A percentile compares a stretch with the other conserved stretches of the same genome.
Evolutionary conservation across 2,797 vertebrate genomes (phyloP).

Genomic region (Allobates femoralis): DNA sequence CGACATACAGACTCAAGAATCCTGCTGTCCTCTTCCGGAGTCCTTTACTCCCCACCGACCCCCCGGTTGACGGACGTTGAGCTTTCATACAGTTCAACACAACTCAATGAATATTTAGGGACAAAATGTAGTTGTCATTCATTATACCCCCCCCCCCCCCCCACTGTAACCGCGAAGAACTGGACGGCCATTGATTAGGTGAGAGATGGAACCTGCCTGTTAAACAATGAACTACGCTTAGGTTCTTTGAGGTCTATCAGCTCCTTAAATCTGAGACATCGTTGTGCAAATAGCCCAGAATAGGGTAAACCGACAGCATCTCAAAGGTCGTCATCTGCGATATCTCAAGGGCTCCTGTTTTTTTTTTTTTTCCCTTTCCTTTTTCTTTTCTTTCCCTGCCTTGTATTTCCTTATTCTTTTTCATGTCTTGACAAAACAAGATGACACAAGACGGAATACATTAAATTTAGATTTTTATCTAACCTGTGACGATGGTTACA

Average conservation of each 20-base stretch:
- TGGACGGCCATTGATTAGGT: constrained; percentile 70
- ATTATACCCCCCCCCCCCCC: constrained; percentile 57
- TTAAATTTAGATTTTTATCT: constrained; percentile 88
- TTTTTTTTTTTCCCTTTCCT: background rate
- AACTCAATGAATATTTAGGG: constrained; percentile 63
- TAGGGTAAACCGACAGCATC: constrained; percentile 91
- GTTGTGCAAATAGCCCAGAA: constrained; percentile 85
- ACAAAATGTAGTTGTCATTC: constrained; percentile 64
- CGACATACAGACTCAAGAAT: background rate
- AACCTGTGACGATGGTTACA: constrained; percentile 81
- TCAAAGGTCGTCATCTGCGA: constrained; percentile 86
- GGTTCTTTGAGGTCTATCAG: constrained; percentile 82
- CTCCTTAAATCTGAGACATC: constrained; percentile 82
- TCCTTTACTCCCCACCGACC: constrained; percentile 29
- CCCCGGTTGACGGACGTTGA: constrained; percentile 34
- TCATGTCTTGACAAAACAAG: constrained; percentile 96
- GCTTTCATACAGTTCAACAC: constrained; percentile 58
- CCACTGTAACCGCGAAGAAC: constrained; percentile 40
- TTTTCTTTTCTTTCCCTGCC: constrained; percentile 73
- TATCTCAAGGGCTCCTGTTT: constrained; percentile 87
- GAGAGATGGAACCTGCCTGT: constrained; percentile 68
- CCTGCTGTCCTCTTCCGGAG: constrained; percentile 14
- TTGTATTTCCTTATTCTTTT: constrained; percentile 94
- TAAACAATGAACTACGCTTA: constrained; percentile 71
- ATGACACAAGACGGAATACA: constrained; percentile 89